Percentiles rank a stretch among this genome's conserved stretches.
These are phyloP conservation scores for Macrobrachium nipponense DNA, from an alignment of 1,140 invertebrate species.

Conservation along the genomic window DNA sequence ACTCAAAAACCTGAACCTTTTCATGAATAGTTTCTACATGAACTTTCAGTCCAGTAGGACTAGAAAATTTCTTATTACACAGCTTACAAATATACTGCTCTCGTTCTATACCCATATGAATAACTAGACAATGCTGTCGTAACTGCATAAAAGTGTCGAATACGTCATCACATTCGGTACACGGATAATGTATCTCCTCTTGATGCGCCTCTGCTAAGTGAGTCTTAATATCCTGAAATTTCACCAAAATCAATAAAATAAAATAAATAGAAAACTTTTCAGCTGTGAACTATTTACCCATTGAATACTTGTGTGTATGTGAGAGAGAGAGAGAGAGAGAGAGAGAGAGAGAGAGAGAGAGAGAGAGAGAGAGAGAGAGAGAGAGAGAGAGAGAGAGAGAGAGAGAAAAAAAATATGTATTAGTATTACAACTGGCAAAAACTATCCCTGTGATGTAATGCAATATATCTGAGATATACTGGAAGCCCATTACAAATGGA, in stretches of 20 bases:
- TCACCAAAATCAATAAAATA: background rate
- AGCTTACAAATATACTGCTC: slow-evolving; percentile 41
- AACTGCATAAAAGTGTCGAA: slow-evolving; percentile 60
- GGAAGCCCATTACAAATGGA: too few species aligned
- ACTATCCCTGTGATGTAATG: too few species aligned
- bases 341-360: too few species aligned
- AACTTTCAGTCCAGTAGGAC: slow-evolving; percentile 48
- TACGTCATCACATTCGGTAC: slow-evolving; percentile 45
- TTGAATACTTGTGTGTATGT: too few species aligned
- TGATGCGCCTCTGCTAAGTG: slow-evolving; percentile 53
- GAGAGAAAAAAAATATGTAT: too few species aligned
- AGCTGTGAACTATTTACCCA: too few species aligned
- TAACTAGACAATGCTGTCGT: slow-evolving; percentile 47
- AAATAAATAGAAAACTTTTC: too few species aligned
- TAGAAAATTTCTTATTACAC: slow-evolving; percentile 50
- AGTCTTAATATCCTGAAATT: slow-evolving; percentile 57
- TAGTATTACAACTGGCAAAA: too few species aligned
- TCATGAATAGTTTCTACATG: slow-evolving; percentile 52
- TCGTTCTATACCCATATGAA: slow-evolving; percentile 51
- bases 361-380: too few species aligned
- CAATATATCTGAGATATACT: too few species aligned
- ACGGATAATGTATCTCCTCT: slow-evolving; percentile 58
- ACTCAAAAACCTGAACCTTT: slow-evolving; percentile 37
- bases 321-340: too few species aligned
- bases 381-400: too few species aligned